Percentiles rank a stretch among this genome's conserved stretches.
Conservation (phyloP, 2,888 invertebrate genomes). For the Deilephila porcellus region DNA sequence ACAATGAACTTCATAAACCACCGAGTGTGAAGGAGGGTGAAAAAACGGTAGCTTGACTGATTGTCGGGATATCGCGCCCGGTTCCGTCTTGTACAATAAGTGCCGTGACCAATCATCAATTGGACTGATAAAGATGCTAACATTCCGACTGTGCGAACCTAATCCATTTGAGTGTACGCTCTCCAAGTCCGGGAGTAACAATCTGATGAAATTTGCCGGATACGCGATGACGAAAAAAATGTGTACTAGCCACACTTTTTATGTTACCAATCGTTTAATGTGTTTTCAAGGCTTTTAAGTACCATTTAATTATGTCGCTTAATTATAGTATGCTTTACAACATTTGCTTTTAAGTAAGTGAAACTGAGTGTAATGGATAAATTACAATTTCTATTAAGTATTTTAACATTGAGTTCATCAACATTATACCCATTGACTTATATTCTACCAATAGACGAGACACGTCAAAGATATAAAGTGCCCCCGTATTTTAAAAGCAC, state of each 20-base stretch:
- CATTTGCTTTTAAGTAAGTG: constrained; percentile 2
- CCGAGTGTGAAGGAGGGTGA: constrained; percentile 13
- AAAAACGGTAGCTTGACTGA: constrained; percentile 30
- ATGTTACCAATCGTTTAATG: constrained; percentile 27
- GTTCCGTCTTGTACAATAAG: constrained; percentile 22
- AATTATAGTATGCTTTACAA: constrained; percentile 13
- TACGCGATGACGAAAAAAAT: constrained; percentile 27
- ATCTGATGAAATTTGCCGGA: constrained; percentile 41
- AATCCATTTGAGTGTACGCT: constrained; percentile 41
- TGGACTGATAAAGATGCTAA: constrained; percentile 28
- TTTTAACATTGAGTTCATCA: neutral
- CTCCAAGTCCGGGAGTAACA: constrained; percentile 54
- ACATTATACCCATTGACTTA: too few species aligned
- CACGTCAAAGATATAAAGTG: too few species aligned
- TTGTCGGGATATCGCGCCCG: neutral
- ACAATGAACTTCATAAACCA: constrained; percentile 16
- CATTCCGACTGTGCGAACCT: constrained; percentile 34
- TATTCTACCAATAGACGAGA: too few species aligned
- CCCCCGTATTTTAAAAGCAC: too few species aligned
- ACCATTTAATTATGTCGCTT: neutral
- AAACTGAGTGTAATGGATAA: neutral
- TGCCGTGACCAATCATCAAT: constrained; percentile 31
- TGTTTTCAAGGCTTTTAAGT: constrained; percentile 24
- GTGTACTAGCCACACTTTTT: constrained; percentile 16
- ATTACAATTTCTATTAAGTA: neutral